A percentile compares a stretch with the other conserved stretches of the same genome.
phyloP scores from a whole-genome alignment of 2,113 vertebrate genomes.

The Ochotona curzoniae region DNA sequence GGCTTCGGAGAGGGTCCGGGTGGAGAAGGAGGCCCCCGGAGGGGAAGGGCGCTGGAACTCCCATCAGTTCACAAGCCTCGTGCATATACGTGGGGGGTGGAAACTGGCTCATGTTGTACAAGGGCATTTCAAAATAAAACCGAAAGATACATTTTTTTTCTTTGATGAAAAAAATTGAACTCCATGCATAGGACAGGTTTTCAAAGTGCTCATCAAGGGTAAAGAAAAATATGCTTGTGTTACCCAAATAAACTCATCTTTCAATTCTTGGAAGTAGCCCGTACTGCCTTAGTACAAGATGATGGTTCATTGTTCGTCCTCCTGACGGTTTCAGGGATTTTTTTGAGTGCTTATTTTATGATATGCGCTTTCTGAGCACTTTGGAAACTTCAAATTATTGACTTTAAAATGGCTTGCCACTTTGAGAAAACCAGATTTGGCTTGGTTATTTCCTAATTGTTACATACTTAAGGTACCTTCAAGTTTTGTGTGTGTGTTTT shows the following conservation, averaged over 20 bases:
- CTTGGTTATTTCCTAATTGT: neutral
- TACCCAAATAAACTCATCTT: too few species aligned
- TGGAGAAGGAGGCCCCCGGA: neutral
- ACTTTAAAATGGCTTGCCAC: neutral
- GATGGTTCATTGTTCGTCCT: neutral
- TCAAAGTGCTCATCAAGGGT: too few species aligned
- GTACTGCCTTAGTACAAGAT: neutral
- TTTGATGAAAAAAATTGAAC: too few species aligned
- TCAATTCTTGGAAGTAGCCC: too few species aligned
- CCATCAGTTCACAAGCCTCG: neutral
- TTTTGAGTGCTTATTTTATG: neutral
- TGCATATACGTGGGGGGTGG: neutral
- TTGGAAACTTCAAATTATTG: neutral
- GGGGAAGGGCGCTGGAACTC: neutral
- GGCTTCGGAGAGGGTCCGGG: neutral
- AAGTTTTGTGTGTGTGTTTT: neutral
- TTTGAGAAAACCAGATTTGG: neutral
- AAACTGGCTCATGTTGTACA: neutral
- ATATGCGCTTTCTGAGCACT: neutral
- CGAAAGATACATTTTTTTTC: too few species aligned
- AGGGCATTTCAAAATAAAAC: too few species aligned
- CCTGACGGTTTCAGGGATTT: neutral
- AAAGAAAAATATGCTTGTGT: too few species aligned
- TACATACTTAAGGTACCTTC: neutral
- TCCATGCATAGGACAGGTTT: too few species aligned